Percentiles rank a stretch among this genome's conserved stretches.
Evolutionary conservation across 2,113 vertebrate genomes (phyloP).

Genomic region (Onychostruthus taczanowskii): DNA sequence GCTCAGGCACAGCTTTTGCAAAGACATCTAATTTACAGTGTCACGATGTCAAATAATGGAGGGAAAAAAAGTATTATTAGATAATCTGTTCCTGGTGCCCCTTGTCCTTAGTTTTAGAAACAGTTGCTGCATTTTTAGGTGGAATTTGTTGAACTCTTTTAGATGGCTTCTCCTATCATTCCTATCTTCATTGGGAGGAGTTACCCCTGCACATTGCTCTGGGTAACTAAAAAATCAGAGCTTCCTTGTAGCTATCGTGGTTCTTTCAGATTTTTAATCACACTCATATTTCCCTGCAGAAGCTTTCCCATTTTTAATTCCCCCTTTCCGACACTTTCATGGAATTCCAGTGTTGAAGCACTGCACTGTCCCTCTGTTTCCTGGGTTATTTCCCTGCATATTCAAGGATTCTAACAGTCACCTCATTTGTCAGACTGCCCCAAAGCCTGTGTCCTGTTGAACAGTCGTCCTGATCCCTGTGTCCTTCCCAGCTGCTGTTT

Average conservation of each 20-base stretch:
- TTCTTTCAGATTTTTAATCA: not conserved
- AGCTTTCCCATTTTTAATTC: not conserved
- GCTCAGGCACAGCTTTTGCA: not conserved
- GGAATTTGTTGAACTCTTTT: not conserved
- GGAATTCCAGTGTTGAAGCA: not conserved
- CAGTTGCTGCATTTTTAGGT: not conserved
- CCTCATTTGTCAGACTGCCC: not conserved
- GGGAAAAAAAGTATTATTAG: not conserved
- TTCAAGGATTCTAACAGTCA: not conserved
- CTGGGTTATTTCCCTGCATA: not conserved
- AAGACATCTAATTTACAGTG: not conserved
- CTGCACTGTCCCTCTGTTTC: not conserved
- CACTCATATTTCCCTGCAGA: rapidly evolving
- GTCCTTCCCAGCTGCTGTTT: not conserved
- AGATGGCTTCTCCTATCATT: not conserved
- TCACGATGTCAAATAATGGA: not conserved
- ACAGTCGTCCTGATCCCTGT: not conserved
- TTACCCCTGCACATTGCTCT: not conserved
- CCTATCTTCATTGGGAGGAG: not conserved
- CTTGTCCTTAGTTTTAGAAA: not conserved
- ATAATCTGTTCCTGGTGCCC: not conserved
- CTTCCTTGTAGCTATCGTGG: not conserved
- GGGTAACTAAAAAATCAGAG: not conserved
- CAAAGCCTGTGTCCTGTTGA: not conserved
- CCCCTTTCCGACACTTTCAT: not conserved